phyloP scores from a whole-genome alignment of 2,113 vertebrate genomes.

The Carollia perspicillata region DNA sequence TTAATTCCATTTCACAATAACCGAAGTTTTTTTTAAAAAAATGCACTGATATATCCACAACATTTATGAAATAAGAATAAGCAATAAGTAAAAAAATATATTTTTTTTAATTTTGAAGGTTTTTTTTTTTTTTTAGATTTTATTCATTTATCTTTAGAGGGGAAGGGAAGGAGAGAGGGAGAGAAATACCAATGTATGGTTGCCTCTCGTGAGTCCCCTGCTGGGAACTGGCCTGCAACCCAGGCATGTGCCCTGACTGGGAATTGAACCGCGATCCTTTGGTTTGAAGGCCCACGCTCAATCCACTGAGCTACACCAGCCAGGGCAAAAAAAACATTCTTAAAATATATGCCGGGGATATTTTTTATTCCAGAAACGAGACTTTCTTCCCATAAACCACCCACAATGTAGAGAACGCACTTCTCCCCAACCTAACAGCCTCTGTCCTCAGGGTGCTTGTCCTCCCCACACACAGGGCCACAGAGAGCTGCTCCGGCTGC shows the following conservation, averaged over 20 bases:
- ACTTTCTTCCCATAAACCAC: background rate
- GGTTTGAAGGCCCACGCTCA: no score
- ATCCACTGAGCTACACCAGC: no score
- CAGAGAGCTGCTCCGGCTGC: no score
- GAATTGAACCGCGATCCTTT: no score
- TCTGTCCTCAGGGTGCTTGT: background rate
- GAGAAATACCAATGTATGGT: no score
- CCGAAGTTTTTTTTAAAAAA: background rate
- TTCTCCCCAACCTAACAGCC: background rate
- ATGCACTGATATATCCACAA: background rate
- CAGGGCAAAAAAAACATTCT: background rate
- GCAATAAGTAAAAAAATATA: background rate
- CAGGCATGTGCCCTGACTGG: no score
- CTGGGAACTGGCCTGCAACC: no score
- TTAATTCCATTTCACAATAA: background rate
- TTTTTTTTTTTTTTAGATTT: no score
- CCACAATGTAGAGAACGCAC: background rate
- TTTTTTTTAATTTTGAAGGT: no score
- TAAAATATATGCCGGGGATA: background rate
- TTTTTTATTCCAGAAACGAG: constrained; percentile 1
- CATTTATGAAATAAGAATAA: background rate
- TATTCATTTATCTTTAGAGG: no score
- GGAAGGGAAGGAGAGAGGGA: no score
- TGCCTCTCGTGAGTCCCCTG: no score
- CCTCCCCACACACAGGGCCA: background rate